phyloP scores from a whole-genome alignment of 2,797 vertebrate species.

The Aselliscus stoliczkanus region DNA sequence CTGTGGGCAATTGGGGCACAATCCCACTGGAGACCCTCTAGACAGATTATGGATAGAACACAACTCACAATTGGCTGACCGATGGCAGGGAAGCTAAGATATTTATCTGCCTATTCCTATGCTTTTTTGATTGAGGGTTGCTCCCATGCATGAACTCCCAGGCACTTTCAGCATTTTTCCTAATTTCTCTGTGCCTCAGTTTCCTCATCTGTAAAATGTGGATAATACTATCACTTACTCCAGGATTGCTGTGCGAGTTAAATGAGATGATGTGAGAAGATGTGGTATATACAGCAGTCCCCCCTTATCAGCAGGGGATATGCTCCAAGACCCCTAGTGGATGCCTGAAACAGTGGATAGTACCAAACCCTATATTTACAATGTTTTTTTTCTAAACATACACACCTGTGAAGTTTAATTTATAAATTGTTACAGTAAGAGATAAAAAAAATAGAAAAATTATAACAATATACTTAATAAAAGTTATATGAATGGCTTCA shows the following conservation, averaged over 20 bases:
- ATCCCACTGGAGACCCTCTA: not conserved
- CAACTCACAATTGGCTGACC: not conserved
- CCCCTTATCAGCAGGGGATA: not conserved
- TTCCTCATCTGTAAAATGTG: not conserved
- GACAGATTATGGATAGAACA: not conserved
- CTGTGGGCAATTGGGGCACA: not conserved
- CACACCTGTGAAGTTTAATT: not conserved
- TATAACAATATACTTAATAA: not conserved
- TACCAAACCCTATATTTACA: not conserved
- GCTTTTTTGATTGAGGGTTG: not conserved
- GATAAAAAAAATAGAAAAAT: not conserved
- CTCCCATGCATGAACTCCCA: not conserved
- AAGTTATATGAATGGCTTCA: not conserved
- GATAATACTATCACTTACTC: not conserved
- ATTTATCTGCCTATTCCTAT: not conserved
- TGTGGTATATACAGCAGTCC: not conserved
- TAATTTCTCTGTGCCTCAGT: not conserved
- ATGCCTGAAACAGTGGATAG: not conserved
- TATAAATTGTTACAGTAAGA: not conserved
- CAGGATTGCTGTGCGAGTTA: not conserved
- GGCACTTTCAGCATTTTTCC: not conserved
- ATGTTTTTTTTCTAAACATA: not conserved
- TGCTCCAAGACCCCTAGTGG: not conserved
- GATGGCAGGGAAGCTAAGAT: not conserved
- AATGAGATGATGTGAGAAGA: not conserved